These are phyloP conservation scores for Epistrophe grossulariae DNA, from an alignment of 2,888 invertebrate genomes.

Conservation along the genomic window DNA sequence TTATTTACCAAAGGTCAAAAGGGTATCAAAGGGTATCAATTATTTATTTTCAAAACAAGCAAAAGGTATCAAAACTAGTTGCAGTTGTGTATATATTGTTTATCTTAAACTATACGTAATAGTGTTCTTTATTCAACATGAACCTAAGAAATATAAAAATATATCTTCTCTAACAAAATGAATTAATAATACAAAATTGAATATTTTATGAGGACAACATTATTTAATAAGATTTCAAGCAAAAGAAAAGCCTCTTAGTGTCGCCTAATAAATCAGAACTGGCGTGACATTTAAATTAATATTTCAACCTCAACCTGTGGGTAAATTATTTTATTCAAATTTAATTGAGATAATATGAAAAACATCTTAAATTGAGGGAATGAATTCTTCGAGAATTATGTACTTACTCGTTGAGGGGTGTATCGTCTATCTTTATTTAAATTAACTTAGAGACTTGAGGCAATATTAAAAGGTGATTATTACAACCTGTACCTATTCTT, in stretches of 20 bases:
- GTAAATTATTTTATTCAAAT: slow-evolving; percentile 52
- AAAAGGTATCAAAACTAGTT: no score
- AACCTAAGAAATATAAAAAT: background rate
- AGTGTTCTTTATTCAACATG: background rate
- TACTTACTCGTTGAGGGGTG: background rate
- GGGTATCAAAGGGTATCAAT: no score
- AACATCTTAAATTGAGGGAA: slow-evolving; percentile 30
- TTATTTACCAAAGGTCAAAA: no score
- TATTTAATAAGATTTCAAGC: slow-evolving; percentile 1
- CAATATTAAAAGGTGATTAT: background rate
- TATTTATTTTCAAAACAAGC: no score
- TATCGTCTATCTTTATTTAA: background rate
- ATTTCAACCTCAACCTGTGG: slow-evolving; percentile 45
- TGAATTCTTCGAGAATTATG: background rate
- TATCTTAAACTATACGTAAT: background rate
- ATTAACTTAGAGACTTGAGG: background rate
- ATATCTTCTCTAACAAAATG: background rate
- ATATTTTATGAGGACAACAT: slow-evolving; percentile 6
- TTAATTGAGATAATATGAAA: slow-evolving; percentile 53
- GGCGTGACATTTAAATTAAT: slow-evolving; percentile 61
- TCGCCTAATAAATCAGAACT: slow-evolving; percentile 58
- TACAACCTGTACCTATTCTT: background rate
- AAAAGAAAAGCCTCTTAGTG: slow-evolving; percentile 62
- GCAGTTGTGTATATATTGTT: background rate
- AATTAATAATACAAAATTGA: slow-evolving; percentile 9